Base-by-base conservation (phyloP, 2,113 vertebrate genomes). In the Paradoxurus hermaphroditus region DNA sequence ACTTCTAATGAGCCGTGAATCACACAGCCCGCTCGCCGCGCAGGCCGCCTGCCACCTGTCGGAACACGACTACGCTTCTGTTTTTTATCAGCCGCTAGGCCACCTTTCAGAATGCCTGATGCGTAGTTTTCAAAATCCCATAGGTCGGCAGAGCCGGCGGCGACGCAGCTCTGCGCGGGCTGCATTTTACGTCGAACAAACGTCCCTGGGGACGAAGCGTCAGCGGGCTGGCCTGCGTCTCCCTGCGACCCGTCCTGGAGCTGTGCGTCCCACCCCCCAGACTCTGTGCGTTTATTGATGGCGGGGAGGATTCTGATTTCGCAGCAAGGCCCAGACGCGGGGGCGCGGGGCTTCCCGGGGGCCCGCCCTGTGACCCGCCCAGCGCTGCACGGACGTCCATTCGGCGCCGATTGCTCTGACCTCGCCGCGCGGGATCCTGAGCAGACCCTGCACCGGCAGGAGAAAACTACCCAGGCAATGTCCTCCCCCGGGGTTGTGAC, bases 381-480 rank as follows among this genome's bases (percentile, higher is more conserved):
- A 1, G 3, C 15, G 21, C 68, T 5, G 18, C 25, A 0, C 0
- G 23, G 4, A n/a, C n/a, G 1, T 88, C 56, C 4, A 0, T 7
- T 21, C 7, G 18, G 7, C 3, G 23, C 18, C 36, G 23, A 44
- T 2, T 15, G 5, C 1, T 1, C 34, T 11, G 25, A 31, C 39
- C 44, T 56, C n/a, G 18, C 15, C 46, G 31, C 4, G 15, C 16
- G 0, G 16, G 15, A 73, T 51, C 46, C 73, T 36, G 7, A 27
- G 23, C 0, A 27, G 49, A 7, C 23, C 73, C 11, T 12, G 16
- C 14, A 19, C 49, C 0, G 1, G 6, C 51, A 36, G 70, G 36
- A 56, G 16, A 51, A 41, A 56, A 56, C 12, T 59, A 11, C 18
- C 4, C 44, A 7, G 34, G 67, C 49, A 19, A 12, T 4, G 10